These are phyloP conservation scores for Trichosurus vulpecula DNA, from an alignment of 2,797 vertebrate genomes.

Conservation along the genomic window DNA sequence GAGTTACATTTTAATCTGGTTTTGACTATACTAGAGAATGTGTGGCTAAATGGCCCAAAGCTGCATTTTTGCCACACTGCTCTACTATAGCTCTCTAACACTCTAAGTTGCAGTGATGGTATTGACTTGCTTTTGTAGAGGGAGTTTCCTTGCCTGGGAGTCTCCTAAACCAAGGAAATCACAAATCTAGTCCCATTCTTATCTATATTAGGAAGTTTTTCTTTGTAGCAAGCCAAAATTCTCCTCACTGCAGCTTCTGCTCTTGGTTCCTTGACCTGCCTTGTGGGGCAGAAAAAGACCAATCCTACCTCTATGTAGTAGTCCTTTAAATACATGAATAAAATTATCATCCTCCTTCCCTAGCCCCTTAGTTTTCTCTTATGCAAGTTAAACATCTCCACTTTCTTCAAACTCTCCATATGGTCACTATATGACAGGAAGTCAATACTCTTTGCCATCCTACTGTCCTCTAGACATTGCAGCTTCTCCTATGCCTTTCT, in stretches of 20 bases:
- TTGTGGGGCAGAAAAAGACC: background rate
- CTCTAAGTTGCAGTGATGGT: background rate
- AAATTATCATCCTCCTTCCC: background rate
- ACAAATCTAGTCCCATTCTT: background rate
- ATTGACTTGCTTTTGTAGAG: background rate
- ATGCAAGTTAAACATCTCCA: too few species aligned
- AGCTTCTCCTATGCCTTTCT: background rate
- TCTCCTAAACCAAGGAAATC: background rate
- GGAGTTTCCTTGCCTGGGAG: background rate
- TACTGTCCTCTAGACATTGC: background rate
- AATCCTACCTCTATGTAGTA: background rate
- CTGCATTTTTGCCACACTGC: too few species aligned
- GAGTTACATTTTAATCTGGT: too few species aligned
- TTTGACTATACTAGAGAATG: too few species aligned
- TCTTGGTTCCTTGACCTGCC: background rate
- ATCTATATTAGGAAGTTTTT: background rate
- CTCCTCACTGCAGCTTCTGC: background rate
- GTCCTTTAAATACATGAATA: background rate
- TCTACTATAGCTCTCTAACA: background rate
- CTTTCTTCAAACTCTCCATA: background rate
- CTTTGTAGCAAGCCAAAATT: background rate
- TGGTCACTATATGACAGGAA: background rate
- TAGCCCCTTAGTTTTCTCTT: too few species aligned
- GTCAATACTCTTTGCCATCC: background rate
- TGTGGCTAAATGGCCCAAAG: too few species aligned